Percentiles rank a stretch among this genome's conserved stretches.
These are phyloP conservation scores for Leptura quadrifasciata DNA, from an alignment of 2,888 invertebrate species.

Conservation along the genomic window DNA sequence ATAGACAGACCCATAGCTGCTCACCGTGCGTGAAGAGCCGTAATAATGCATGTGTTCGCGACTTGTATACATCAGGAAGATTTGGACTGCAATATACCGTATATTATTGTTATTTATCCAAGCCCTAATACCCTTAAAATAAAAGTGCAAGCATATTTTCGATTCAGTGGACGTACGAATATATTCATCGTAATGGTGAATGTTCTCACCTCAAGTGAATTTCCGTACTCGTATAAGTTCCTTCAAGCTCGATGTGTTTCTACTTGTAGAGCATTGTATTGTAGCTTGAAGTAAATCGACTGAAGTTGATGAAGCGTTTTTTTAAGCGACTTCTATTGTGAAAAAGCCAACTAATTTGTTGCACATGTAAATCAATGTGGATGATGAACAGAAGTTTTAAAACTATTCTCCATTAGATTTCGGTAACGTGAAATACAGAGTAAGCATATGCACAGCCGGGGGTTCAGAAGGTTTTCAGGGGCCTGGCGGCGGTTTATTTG, in stretches of 20 bases:
- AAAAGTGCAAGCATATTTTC: no score
- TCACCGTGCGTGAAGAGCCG: conserved; percentile 71
- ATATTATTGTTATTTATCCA: conserved; percentile 23
- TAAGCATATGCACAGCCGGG: conserved; percentile 57
- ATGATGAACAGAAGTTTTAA: conserved; percentile 5
- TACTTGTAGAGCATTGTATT: background rate
- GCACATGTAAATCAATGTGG: conserved; percentile 14
- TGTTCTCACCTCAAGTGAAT: background rate
- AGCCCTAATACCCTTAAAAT: background rate
- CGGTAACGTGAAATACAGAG: conserved; percentile 43
- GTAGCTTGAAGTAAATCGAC: background rate
- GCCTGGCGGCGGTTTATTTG: conserved; percentile 59
- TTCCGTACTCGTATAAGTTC: background rate
- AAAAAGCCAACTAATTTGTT: conserved; percentile 1
- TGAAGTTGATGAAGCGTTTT: background rate
- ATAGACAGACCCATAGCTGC: conserved; percentile 64
- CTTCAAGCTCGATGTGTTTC: background rate
- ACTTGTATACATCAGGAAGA: conserved; percentile 67
- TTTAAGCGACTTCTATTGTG: background rate
- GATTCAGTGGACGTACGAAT: background rate
- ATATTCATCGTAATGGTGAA: background rate
- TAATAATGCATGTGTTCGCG: conserved; percentile 71
- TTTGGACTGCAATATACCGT: conserved; percentile 56
- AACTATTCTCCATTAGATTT: conserved; percentile 26
- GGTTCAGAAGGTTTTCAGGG: conserved; percentile 45